Base-by-base conservation (phyloP, 2,113 vertebrate species). In the Nothoprocta pentlandii region DNA sequence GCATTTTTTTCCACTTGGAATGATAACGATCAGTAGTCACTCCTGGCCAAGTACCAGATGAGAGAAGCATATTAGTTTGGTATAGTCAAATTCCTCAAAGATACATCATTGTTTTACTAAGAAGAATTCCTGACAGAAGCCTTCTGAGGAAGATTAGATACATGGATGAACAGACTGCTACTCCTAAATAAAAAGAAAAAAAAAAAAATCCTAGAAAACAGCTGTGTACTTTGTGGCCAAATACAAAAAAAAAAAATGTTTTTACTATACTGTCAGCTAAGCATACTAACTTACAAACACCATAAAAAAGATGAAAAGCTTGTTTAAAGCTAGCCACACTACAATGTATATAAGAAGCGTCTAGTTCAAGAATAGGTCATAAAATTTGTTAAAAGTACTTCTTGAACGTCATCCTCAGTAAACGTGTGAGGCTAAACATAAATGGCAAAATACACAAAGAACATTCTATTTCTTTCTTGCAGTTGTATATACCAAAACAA, bases 401-500 rank as follows among this genome's bases (percentile, higher is more conserved):
- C 63, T 92, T 92, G 81, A 89, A 93, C 14, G 12, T 64, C n/a
- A 79, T 51, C 58, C 46, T 92, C 1, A 0, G 59, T 68, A 94
- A 95, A 94, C n/a, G 70, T 36, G 64, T 54, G 51, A 96, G 20
- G 69, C 67, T 83, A 94, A 94, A 94, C 15, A 67, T 81, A 94
- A 82, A 81, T 61, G 36, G 49, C 54, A 85, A 91, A 95, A 91
- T 80, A 22, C 82, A 96, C 89, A 97, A 96, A 91, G 91, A 89
- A 96, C 41, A 89, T 53, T 88, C 76, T 93, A 77, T 91, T 95
- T 95, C 89, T 92, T 94, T 94, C 84, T 91, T 82, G 49, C 56
- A 93, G 84, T 76, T 85, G 53, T 87, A 85, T 85, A 87, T 89
- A 88, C 41, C 54, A 87, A 97, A 96, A 96, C 87, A 97, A 97